Evolutionary conservation across 2,888 invertebrate species (phyloP).

Genomic region (Podotricha telesiphe): DNA sequence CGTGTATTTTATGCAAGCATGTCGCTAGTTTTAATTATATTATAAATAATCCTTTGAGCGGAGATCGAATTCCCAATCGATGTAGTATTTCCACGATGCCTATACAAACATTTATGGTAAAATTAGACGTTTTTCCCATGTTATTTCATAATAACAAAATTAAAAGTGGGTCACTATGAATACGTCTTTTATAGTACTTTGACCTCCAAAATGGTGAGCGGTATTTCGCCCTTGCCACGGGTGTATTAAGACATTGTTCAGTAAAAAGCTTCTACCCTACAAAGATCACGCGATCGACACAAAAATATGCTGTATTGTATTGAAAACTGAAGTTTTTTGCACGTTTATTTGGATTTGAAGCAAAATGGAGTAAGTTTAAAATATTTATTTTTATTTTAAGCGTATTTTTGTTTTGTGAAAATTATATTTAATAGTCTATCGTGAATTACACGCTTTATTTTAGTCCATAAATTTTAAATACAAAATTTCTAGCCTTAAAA

Average conservation of each 20-base stretch:
- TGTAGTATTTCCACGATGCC: too few species aligned
- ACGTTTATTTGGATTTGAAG: conserved; percentile 7
- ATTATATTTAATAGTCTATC: too few species aligned
- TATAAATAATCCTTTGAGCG: too few species aligned
- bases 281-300: conserved; percentile 49
- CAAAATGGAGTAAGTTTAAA: background rate
- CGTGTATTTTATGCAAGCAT: too few species aligned
- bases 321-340: conserved; percentile 18
- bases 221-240: conserved; percentile 53
- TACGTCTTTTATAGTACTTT: background rate
- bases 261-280: conserved; percentile 44
- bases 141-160: background rate
- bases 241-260: conserved; percentile 25
- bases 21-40: too few species aligned
- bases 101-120: too few species aligned
- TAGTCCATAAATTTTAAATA: too few species aligned
- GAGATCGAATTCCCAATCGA: too few species aligned
- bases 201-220: conserved; percentile 52
- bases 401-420: too few species aligned
- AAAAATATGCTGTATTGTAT: conserved; percentile 22
- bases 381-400: background rate
- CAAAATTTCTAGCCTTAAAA: too few species aligned
- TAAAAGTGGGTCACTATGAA: conserved; percentile 22
- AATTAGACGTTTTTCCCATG: too few species aligned
- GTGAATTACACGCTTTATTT: too few species aligned